Base-by-base conservation (phyloP, 2,888 invertebrate genomes). In the Cybosia mesomella region DNA sequence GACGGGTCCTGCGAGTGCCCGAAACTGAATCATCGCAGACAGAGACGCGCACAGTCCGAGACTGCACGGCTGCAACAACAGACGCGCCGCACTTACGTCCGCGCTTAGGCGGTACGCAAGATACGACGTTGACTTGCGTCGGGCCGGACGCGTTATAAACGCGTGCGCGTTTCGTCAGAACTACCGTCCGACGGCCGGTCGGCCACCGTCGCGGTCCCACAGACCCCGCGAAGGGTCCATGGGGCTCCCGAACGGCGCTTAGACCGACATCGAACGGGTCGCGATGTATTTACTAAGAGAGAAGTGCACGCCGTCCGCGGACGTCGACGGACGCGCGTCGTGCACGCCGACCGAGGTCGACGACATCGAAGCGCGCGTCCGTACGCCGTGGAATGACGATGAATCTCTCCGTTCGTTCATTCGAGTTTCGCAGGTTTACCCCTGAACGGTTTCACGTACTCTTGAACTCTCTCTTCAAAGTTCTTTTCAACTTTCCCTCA, bases 1-100 rank as follows among this genome's bases (percentile, higher is more conserved):
- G 96, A 96, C 96, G 96, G 96, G 96, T 96, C 96, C 96, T 93
- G 94, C 91, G 91, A 93, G 90, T 89, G 88, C 88, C 91, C 89
- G 86, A 92, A 90, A 86, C 90, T 83, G 85, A 88, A 88, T 84
- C 90, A 91, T 88, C 91, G 87, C 86, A 70, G 85, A 87, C 90
- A 80, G 80, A 80, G 80, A 81, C 87, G 80, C 83, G 83, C 84
- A 87, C 87, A 76, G 88, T 87, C 86, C 83, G 83, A 86, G 87
- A 84, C 85, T 74, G 72, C 82, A 83, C 85, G 81, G 81, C 85
- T n/a, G 73, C 81, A 70, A 84, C 85, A 76, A 79, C 83, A 82
- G 81, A 69, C 69, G 65, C 81, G 77, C 77, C 77, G 76, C 78
- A 84, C 82, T 85, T 80, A 80, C 82, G 81, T 83, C 80, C 87